Evolutionary conservation across 1,140 invertebrate species (phyloP), one percentile per base, ranked within the genome.

Genomic region (Eupeodes corollae): DNA sequence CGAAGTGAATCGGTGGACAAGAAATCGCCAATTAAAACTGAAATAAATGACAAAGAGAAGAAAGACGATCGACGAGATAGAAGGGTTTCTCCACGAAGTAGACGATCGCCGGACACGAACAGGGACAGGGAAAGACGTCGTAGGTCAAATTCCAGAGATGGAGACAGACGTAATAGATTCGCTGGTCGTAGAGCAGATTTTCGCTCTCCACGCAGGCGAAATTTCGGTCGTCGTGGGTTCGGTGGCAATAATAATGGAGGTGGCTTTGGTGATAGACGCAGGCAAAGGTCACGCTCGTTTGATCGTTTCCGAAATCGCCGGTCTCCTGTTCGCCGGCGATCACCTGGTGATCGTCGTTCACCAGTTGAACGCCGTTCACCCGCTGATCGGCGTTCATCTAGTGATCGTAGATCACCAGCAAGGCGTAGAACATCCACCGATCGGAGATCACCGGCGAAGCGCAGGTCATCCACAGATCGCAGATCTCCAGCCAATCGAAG

Each of bases 241-340:
- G 31, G 43, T 9, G 13, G 46, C 6, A 9, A 21, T 16, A n/a
- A 11, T 16, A n/a, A 11, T 35, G 52, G 52, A 32, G 53, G 59
- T 3, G 52, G 61, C 0, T 66, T 66, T 37, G 52, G 52, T 0
- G 63, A 64, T 46, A 51, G 63, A 15, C 56, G 63, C 9, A 55
- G 54, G 19, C 38, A 18, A 15, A 15, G 47, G 18, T 49, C 47
- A 18, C 61, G 58, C 6, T 62, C 63, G 2, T 50, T 42, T 15
- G 56, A 63, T 6, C 56, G 58, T 5, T 61, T 54, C 35, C 53
- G 60, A 9, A 65, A 65, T 46, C 62, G 62, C 3, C 42, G 62
- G 3, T 65, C 62, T 8, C 62, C 62, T 6, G 46, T 59, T 21
- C 52, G 62, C 5, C 19, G 49, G 11, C 52, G 43, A 40, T 60